Base-by-base conservation (phyloP, 2,888 invertebrate genomes). In the Eupithecia vulgata region DNA sequence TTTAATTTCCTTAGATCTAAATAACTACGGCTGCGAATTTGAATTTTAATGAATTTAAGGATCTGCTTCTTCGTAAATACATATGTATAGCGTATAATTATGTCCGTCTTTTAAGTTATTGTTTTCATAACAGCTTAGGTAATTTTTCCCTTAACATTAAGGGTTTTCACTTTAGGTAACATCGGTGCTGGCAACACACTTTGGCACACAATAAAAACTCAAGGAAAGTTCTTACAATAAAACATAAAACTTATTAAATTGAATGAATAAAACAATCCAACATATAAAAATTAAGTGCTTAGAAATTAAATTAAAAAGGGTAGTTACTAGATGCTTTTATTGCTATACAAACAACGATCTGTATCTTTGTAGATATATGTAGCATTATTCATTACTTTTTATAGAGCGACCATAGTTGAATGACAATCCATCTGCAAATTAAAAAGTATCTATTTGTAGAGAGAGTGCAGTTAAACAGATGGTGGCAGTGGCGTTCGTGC, bases 371-470 rank as follows among this genome's bases (percentile, higher is more conserved):
- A 79, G 70, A 76, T 59, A 75, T 69, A 42, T 62, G 71, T 80
- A 70, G 57, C 15, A 34, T 68, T 78, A 80, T 82, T 81, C 77
- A 86, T 81, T 80, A 76, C 82, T 82, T 82, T 83, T 83, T 81
- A 80, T 82, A 78, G 70, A 81, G 79, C 78, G 80, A 73, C 79
- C 78, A 79, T 81, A 82, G 74, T 81, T 84, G 82, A 86, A 85
- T 89, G 86, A 84, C 87, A 90, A 89, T 91, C 92, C 92, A 94
- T 94, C 91, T 91, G 81, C 90, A 87, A 93, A 93, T 94, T 93
- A 93, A 93, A 75, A 93, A 94, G 89, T 92, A 89, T 91, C 90
- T 88, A 89, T 92, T 89, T 89, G 87, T 87, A 84, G 81, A 81
- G 81, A 81, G 57, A 57, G 85, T 90, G 89, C 90, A 89, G 86